Percentiles rank a stretch among this genome's conserved stretches.
Evolutionary conservation across 2,113 vertebrate genomes (phyloP).

Genomic region (Anas platyrhynchos): DNA sequence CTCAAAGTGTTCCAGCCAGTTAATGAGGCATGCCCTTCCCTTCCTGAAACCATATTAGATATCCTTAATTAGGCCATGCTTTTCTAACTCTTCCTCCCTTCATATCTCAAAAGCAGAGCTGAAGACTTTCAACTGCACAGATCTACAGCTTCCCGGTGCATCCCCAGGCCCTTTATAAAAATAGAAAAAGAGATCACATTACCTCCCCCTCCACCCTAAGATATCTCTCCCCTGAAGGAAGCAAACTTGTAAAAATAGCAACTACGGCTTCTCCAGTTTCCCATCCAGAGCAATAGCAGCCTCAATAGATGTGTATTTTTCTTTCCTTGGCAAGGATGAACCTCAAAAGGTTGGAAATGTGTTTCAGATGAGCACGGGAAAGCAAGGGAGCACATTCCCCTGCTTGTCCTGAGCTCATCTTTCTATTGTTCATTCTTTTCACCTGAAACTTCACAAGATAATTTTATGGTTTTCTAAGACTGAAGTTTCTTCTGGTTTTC

Average conservation of each 20-base stretch:
- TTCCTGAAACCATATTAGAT: slow-evolving; percentile 76
- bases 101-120: slow-evolving; percentile 62
- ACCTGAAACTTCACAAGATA: slow-evolving; percentile 18
- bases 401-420: neutral
- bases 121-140: slow-evolving; percentile 63
- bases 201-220: slow-evolving; percentile 52
- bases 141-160: slow-evolving; percentile 58
- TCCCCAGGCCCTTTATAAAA: slow-evolving; percentile 71
- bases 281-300: neutral
- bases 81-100: slow-evolving; percentile 68
- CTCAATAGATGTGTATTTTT: slow-evolving; percentile 48
- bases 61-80: slow-evolving; percentile 75
- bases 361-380: slow-evolving; percentile 29
- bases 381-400: neutral
- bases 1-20: slow-evolving; percentile 73
- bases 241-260: slow-evolving; percentile 68
- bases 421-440: slow-evolving; percentile 21
- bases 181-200: slow-evolving; percentile 68
- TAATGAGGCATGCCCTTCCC: slow-evolving; percentile 73
- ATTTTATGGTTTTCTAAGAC: neutral
- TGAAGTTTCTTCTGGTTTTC: slow-evolving; percentile 14
- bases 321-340: slow-evolving; percentile 23
- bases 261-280: slow-evolving; percentile 52
- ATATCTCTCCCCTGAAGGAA: slow-evolving; percentile 62
- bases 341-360: slow-evolving; percentile 11